Evolutionary conservation across 2,113 vertebrate genomes (phyloP).

Genomic region (Myocastor coypus): DNA sequence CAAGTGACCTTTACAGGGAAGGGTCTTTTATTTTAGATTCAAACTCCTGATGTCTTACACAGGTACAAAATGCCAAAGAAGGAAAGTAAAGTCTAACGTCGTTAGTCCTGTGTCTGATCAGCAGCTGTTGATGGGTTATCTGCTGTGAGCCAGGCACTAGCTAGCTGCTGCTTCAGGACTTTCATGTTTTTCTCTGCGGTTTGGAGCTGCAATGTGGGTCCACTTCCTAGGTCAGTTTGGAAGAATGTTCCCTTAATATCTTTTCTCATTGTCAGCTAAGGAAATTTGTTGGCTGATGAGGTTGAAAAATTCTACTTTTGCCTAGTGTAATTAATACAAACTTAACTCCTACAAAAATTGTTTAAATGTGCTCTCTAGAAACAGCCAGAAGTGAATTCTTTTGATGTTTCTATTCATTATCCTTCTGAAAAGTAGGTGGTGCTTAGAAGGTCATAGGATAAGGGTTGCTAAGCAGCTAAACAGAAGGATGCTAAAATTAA

Average conservation of each 20-base stretch:
- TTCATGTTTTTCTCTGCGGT: not conserved
- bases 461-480: constrained; percentile 93
- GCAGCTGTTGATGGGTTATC: constrained; percentile 27
- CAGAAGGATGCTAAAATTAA: constrained; percentile 93
- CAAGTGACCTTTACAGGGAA: constrained; percentile 58
- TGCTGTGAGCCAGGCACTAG: not conserved
- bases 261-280: constrained; percentile 46
- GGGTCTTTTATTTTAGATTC: constrained; percentile 69
- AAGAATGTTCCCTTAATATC: constrained; percentile 41
- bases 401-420: constrained; percentile 89
- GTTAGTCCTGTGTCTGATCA: not conserved
- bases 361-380: constrained; percentile 78
- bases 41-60: constrained; percentile 42
- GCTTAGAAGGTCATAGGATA: constrained; percentile 92
- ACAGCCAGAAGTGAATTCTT: constrained; percentile 83
- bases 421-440: constrained; percentile 91
- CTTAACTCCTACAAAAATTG: constrained; percentile 57
- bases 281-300: constrained; percentile 58
- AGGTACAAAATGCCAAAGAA: constrained; percentile 2
- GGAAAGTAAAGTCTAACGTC: not conserved
- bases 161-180: not conserved
- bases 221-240: constrained; percentile 51
- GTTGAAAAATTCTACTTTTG: constrained; percentile 45
- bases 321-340: constrained; percentile 57
- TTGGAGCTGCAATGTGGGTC: constrained; percentile 62